Evolutionary conservation across 2,113 vertebrate species (phyloP).

Genomic region (Lutjanus erythropterus): DNA sequence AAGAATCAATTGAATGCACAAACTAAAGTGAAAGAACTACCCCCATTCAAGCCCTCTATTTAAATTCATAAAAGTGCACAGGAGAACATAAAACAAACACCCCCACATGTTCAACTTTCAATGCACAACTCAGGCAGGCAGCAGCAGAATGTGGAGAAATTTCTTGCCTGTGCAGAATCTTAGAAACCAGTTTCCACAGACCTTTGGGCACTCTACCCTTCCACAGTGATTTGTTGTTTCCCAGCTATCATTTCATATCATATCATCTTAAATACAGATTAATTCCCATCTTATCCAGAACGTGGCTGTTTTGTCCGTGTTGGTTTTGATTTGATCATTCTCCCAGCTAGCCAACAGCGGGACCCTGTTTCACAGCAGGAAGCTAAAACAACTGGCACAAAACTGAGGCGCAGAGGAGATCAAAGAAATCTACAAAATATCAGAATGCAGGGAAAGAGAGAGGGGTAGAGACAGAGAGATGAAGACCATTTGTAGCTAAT

Average conservation of each 20-base stretch:
- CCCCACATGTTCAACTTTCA: not conserved
- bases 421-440: slow-evolving; percentile 50
- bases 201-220: not conserved
- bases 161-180: not conserved
- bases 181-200: not conserved
- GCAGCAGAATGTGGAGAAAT: not conserved
- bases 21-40: not conserved
- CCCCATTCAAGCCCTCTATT: not conserved
- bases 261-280: slow-evolving; percentile 35
- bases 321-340: slow-evolving; percentile 45
- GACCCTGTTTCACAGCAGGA: slow-evolving; percentile 38
- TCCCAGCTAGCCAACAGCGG: slow-evolving; percentile 9
- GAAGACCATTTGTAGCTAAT: not conserved
- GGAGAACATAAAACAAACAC: not conserved
- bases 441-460: not conserved
- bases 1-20: not conserved
- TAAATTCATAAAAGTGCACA: not conserved
- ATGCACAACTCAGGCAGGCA: not conserved
- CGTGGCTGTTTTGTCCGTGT: slow-evolving; percentile 25
- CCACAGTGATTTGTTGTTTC: not conserved
- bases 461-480: not conserved
- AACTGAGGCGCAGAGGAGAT: slow-evolving; percentile 54
- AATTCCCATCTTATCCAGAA: slow-evolving; percentile 42
- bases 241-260: not conserved
- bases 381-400: slow-evolving; percentile 42